A percentile compares a stretch with the other conserved stretches of the same genome.
Evolutionary conservation across 2,888 invertebrate species (phyloP).

Genomic region (Polymixis flavicincta): DNA sequence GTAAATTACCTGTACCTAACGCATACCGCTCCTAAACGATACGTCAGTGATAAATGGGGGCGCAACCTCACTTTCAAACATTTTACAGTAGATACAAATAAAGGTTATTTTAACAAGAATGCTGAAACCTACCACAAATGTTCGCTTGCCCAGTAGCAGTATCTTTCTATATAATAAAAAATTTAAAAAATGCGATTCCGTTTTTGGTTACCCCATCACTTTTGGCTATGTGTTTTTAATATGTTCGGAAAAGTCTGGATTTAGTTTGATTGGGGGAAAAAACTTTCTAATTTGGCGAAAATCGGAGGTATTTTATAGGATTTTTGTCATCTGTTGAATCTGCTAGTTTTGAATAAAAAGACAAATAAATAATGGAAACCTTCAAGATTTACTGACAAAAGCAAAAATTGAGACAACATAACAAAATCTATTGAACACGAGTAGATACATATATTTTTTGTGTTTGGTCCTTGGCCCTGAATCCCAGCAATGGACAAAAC

Average conservation of each 20-base stretch:
- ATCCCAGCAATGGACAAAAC: too few relatives aligned
- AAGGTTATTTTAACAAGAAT: background rate
- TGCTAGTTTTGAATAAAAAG: background rate
- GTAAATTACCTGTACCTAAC: conserved; percentile 39
- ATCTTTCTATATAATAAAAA: background rate
- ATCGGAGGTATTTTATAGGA: background rate
- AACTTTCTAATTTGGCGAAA: background rate
- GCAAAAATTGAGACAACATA: background rate
- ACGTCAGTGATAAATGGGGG: conserved; percentile 25
- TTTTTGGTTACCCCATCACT: background rate
- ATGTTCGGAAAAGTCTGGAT: background rate
- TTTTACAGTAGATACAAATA: conserved; percentile 3
- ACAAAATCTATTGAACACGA: background rate
- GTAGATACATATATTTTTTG: too few relatives aligned
- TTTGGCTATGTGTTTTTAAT: background rate
- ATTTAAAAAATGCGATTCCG: too few relatives aligned
- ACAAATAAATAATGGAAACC: background rate
- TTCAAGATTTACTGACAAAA: background rate
- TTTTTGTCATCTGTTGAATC: background rate
- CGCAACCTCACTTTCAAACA: conserved; percentile 19
- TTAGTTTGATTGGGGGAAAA: background rate
- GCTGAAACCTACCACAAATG: background rate
- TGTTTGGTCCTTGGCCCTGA: too few relatives aligned
- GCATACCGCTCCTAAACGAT: conserved; percentile 37
- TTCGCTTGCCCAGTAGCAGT: too few relatives aligned